A percentile compares a stretch with the other conserved stretches of the same genome.
Evolutionary conservation across 2,797 vertebrate genomes (phyloP).

Genomic region (Neomorphus geoffroyi): DNA sequence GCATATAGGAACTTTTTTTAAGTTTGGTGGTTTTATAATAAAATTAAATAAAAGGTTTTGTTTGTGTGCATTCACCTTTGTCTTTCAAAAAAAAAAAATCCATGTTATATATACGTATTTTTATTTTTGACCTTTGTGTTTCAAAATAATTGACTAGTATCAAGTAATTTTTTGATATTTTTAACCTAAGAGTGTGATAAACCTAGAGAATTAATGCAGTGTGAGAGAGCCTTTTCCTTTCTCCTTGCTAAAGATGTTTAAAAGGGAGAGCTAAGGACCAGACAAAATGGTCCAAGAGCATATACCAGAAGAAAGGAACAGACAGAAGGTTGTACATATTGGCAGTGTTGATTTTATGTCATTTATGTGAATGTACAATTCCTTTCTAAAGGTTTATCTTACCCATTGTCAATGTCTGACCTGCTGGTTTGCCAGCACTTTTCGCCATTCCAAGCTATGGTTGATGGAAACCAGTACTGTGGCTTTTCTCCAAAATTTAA

Average conservation of each 20-base stretch:
- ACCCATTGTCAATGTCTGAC: neutral
- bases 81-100: neutral
- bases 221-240: neutral
- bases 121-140: neutral
- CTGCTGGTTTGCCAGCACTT: neutral
- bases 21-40: neutral
- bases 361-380: neutral
- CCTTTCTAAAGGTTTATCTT: neutral
- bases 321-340: neutral
- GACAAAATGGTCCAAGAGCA: neutral
- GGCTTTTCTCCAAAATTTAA: neutral
- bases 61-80: neutral
- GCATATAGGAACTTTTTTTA: neutral
- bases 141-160: neutral
- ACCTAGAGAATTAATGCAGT: neutral
- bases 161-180: neutral
- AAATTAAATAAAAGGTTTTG: neutral
- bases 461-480: neutral
- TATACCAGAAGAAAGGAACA: neutral
- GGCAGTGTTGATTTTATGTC: neutral
- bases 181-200: neutral
- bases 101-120: neutral
- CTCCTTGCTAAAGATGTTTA: neutral
- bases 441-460: neutral
- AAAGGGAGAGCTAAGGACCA: neutral